Conservation (phyloP, 2,888 invertebrate species). For the Drosophila conformis region DNA sequence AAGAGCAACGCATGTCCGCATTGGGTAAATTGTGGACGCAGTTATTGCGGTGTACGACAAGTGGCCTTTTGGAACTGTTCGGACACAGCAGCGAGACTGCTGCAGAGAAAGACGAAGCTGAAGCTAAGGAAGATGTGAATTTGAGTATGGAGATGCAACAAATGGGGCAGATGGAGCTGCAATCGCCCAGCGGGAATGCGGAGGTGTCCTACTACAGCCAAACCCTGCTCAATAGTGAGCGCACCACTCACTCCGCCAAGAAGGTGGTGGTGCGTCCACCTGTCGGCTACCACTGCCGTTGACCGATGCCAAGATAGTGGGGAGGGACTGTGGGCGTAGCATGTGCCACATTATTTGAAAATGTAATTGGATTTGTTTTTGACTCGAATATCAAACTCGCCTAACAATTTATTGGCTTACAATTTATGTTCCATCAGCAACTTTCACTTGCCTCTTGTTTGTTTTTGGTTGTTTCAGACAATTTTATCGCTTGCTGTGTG, state of each 20-base stretch:
- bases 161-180: constrained; percentile 1
- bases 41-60: constrained; percentile 1
- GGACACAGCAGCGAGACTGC: background rate
- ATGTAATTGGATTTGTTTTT: constrained; percentile 7
- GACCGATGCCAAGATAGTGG: background rate
- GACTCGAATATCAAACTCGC: constrained; percentile 2
- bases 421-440: constrained; percentile 17
- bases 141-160: background rate
- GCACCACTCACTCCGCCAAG: background rate
- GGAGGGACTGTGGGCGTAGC: background rate
- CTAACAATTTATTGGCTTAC: background rate
- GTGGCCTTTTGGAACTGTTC: background rate
- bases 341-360: constrained; percentile 6
- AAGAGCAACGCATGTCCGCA: background rate
- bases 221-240: background rate
- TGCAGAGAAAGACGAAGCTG: background rate
- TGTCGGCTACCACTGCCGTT: constrained; percentile 17
- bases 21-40: background rate
- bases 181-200: background rate
- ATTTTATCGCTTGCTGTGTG: constrained; percentile 3
- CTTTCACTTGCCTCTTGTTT: constrained; percentile 31
- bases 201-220: background rate
- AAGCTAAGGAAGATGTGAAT: background rate
- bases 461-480: background rate
- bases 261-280: constrained; percentile 3